These are phyloP conservation scores for Adelges cooleyi DNA, from an alignment of 1,140 invertebrate genomes.

Conservation along the genomic window DNA sequence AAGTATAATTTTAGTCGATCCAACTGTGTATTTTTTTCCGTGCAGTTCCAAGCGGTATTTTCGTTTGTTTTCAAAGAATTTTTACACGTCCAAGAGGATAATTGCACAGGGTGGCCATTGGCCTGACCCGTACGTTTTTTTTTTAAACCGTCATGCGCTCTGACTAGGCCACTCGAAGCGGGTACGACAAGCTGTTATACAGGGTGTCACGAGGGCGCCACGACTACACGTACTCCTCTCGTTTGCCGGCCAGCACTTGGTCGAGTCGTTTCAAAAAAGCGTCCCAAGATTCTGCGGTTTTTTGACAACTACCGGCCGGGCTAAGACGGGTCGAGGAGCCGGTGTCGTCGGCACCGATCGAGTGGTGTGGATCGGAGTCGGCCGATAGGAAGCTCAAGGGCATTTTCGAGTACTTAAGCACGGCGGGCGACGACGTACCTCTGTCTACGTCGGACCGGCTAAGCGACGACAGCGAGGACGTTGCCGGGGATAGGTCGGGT, in stretches of 20 bases:
- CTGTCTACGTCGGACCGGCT: constrained; percentile 25
- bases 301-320: not conserved
- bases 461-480: constrained; percentile 23
- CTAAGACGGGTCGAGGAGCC: too few species aligned
- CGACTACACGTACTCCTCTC: constrained; percentile 9
- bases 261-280: constrained; percentile 9
- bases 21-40: too few species aligned
- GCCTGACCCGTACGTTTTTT: too few species aligned
- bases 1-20: too few species aligned
- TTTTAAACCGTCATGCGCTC: too few species aligned
- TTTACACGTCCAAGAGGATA: too few species aligned
- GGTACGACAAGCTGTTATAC: not conserved
- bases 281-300: constrained; percentile 11
- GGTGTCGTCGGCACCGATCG: too few species aligned
- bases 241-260: constrained; percentile 9
- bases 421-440: constrained; percentile 5
- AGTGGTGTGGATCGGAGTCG: too few species aligned
- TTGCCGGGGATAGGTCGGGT: constrained; percentile 17
- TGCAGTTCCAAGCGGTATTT: too few species aligned
- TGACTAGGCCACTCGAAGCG: not conserved
- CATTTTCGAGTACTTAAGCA: constrained; percentile 21
- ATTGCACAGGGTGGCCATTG: too few species aligned
- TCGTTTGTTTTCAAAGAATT: too few species aligned
- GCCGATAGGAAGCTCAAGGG: constrained; percentile 12
- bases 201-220: not conserved